Evolutionary conservation across 2,113 vertebrate species (phyloP).

Genomic region (Colius striatus): DNA sequence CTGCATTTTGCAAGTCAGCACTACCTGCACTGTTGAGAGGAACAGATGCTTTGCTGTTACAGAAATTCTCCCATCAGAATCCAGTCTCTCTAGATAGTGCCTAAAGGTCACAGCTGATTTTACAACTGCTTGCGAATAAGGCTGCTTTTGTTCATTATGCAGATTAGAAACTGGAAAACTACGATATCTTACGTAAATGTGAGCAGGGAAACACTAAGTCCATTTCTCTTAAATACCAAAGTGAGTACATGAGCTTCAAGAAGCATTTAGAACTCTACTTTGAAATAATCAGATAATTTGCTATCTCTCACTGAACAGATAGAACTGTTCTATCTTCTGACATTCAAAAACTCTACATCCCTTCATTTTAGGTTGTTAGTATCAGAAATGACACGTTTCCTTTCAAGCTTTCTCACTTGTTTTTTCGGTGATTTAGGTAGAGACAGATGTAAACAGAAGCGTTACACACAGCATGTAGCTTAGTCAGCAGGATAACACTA

Average conservation of each 20-base stretch:
- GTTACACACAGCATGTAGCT: not conserved
- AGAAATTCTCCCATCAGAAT: not conserved
- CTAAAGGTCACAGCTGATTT: not conserved
- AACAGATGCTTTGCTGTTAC: not conserved
- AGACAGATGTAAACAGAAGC: not conserved
- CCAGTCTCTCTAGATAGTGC: not conserved
- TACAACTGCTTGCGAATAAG: not conserved
- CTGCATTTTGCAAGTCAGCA: not conserved
- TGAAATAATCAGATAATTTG: not conserved
- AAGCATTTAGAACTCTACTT: not conserved
- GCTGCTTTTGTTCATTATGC: slow-evolving; percentile 3
- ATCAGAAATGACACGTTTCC: not conserved
- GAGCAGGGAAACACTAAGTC: not conserved
- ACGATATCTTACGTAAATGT: not conserved
- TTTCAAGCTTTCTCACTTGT: not conserved
- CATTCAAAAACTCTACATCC: not conserved
- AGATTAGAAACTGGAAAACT: not conserved
- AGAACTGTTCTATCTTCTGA: not conserved
- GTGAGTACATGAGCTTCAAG: not conserved
- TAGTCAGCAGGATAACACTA: not conserved
- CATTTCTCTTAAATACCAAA: not conserved
- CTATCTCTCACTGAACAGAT: not conserved
- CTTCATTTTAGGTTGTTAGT: not conserved
- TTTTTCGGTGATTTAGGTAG: not conserved
- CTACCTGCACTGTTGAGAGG: not conserved